phyloP scores from a whole-genome alignment of 2,888 invertebrate species.

The Opisthograptis luteolata region DNA sequence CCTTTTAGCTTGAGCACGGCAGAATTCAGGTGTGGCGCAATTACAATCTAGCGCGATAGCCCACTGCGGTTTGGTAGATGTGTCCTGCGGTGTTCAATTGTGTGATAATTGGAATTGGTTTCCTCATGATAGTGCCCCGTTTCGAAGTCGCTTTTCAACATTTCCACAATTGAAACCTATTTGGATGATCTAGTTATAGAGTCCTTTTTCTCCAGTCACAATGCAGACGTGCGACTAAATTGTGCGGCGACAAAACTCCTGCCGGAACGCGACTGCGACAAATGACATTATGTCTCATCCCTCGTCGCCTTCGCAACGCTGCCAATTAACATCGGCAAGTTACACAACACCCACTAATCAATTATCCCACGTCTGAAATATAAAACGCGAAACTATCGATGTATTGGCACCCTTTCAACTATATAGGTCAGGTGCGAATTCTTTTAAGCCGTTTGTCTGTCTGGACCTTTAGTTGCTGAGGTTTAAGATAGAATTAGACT shows the following conservation, averaged over 20 bases:
- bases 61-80: no score
- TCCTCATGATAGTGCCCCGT: no score
- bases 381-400: slow-evolving; percentile 52
- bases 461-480: slow-evolving; percentile 32
- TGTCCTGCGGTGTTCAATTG: no score
- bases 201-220: not conserved
- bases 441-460: slow-evolving; percentile 32
- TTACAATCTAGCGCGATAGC: no score
- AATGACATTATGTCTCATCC: slow-evolving; percentile 7
- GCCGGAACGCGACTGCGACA: slow-evolving; percentile 3
- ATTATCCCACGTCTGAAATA: slow-evolving; percentile 35
- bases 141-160: no score
- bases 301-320: slow-evolving; percentile 5
- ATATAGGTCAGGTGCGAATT: slow-evolving; percentile 58
- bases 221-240: slow-evolving; percentile 13
- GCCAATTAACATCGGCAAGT: slow-evolving; percentile 13
- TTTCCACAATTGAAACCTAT: no score
- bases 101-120: no score
- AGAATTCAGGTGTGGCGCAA: no score
- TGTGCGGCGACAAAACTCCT: not conserved
- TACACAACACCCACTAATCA: slow-evolving; percentile 24
- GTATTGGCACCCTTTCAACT: slow-evolving; percentile 60
- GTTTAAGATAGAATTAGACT: slow-evolving; percentile 43
- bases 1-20: no score
- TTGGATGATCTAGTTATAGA: no score